Base-by-base conservation (phyloP, 2,888 invertebrate species). In the Parascotia fuliginaria region DNA sequence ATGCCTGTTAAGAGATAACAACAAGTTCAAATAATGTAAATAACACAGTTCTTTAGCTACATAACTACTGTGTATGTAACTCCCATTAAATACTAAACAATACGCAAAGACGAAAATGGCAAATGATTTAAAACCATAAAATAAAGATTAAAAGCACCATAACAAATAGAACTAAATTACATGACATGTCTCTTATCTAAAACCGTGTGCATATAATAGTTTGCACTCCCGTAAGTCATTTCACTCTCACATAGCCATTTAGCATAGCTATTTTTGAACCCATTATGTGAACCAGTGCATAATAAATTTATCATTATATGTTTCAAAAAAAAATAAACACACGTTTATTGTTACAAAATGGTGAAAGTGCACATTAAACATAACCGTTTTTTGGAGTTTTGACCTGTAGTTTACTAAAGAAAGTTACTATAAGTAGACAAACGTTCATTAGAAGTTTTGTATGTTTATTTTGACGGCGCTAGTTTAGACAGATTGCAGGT, bases 201-300 rank as follows among this genome's bases (percentile, higher is more conserved):
- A n/a, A n/a, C 19, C 2, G 19, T 19, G 19, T 3, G 3, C 2
- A 19, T 19, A 19, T 19, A 19, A 3, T 19, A 19, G 5, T 5
- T 28, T 28, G 27, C n/a, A 27, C 9, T 9, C 27, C n/a, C 29
- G 12, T n/a, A 13, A 14, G 2, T 1, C 12, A 29, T 29, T 7
- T 24, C 7, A 24, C 3, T 7, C 3, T 6, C 24, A 24, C 24
- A 7, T 24, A 3, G 7, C 24, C 2, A 19, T 19, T 19, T 19
- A 3, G 7, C 13, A 31, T 7, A 15, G 33, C 16, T 33, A 33
- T 16, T 33, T 33, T 15, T 15, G 16, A 15, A 33, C 14, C 32
- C 32, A 32, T 32, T 33, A 15, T 33, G 14, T 33, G 15, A 33
- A 33, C 33, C 16, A 33, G 33, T 33, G 33, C 16, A 33, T 15